phyloP scores from a whole-genome alignment of 2,113 vertebrate genomes.

The Menidia beryllina region DNA sequence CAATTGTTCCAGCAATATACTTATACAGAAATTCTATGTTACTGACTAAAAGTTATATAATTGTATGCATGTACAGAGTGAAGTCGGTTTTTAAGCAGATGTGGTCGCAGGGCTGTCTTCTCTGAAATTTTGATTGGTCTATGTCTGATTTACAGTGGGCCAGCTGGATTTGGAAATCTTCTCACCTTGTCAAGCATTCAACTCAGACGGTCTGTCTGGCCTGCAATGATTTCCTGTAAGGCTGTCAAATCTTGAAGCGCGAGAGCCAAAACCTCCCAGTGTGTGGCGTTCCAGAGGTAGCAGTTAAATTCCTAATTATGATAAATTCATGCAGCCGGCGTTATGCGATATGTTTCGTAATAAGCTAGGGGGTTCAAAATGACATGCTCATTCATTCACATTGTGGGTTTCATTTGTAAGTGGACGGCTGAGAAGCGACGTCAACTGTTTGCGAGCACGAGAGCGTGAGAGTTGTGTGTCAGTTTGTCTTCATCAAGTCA shows the following conservation, averaged over 20 bases:
- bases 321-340: slow-evolving; percentile 58
- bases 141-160: slow-evolving; percentile 34
- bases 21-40: background rate
- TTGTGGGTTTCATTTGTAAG: slow-evolving; percentile 47
- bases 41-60: background rate
- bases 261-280: slow-evolving; percentile 35
- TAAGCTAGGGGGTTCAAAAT: slow-evolving; percentile 50
- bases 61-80: background rate
- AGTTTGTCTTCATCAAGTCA: slow-evolving; percentile 28
- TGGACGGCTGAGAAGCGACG: slow-evolving; percentile 32
- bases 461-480: slow-evolving; percentile 14
- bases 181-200: slow-evolving; percentile 57
- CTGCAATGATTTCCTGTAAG: slow-evolving; percentile 69
- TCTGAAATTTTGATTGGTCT: slow-evolving; percentile 7
- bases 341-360: slow-evolving; percentile 49
- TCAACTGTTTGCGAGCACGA: slow-evolving; percentile 8
- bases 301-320: slow-evolving; percentile 67
- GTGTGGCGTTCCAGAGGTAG: slow-evolving; percentile 27
- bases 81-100: background rate
- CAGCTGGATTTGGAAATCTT: slow-evolving; percentile 37
- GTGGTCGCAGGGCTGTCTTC: background rate
- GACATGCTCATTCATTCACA: slow-evolving; percentile 58
- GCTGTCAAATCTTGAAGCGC: slow-evolving; percentile 58
- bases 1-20: no score
- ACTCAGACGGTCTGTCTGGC: slow-evolving; percentile 22